phyloP scores from a whole-genome alignment of 2,888 invertebrate genomes.

The Plusia festucae region DNA sequence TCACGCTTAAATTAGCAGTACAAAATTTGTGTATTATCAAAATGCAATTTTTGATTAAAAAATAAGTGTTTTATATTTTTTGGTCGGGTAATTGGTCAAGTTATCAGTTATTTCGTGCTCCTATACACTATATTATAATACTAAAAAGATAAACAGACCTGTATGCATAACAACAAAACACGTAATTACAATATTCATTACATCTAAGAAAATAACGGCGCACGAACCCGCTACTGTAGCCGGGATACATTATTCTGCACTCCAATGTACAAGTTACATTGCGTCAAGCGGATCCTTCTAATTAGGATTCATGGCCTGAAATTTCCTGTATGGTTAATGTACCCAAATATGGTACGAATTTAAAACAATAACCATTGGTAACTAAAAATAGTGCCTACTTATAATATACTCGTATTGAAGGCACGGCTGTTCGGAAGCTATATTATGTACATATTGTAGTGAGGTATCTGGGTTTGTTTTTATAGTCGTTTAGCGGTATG shows the following conservation, averaged over 20 bases:
- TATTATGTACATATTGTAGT: too few relatives aligned
- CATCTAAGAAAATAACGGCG: conserved; percentile 1
- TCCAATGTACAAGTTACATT: neutral
- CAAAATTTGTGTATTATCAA: too few relatives aligned
- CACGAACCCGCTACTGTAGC: neutral
- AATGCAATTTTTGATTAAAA: too few relatives aligned
- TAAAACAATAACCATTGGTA: conserved; percentile 39
- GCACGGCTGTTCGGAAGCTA: conserved; percentile 10
- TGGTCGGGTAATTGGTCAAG: too few relatives aligned
- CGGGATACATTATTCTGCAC: neutral
- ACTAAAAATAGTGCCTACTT: conserved; percentile 46
- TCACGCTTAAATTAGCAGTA: too few relatives aligned
- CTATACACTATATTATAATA: too few relatives aligned
- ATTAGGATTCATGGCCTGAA: conserved; percentile 55
- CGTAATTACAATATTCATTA: conserved; percentile 1
- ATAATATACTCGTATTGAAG: conserved; percentile 37
- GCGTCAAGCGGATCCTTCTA: conserved; percentile 52
- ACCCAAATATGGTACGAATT: conserved; percentile 55
- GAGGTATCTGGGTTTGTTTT: neutral
- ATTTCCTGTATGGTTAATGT: conserved; percentile 50
- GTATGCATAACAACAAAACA: neutral
- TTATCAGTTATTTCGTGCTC: neutral
- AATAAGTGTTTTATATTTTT: too few relatives aligned
- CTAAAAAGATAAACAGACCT: too few relatives aligned
- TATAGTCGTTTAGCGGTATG: too few relatives aligned